Conservation (phyloP, 1,140 invertebrate genomes). For the Brachionus paranguensis region DNA sequence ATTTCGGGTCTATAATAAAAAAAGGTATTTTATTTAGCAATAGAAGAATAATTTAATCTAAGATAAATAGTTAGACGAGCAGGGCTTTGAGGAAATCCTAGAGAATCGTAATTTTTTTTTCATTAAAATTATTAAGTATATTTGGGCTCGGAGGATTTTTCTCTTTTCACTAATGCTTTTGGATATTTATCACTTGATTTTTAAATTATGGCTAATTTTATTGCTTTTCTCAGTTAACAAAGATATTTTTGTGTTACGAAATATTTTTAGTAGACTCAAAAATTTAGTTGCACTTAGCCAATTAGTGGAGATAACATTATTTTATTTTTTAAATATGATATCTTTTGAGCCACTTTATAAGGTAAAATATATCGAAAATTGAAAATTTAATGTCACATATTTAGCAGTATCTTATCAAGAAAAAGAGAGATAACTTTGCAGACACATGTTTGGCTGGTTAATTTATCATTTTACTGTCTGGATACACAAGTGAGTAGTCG, state of each 20-base stretch:
- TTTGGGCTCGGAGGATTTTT: neutral
- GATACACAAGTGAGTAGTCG: no score
- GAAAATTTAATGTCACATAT: neutral
- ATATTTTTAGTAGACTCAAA: neutral
- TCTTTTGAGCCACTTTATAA: neutral
- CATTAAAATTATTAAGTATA: neutral
- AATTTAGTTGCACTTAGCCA: neutral
- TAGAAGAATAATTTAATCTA: neutral
- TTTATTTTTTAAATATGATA: neutral
- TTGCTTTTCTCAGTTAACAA: neutral
- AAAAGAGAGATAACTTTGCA: neutral
- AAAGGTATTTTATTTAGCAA: neutral
- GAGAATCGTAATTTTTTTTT: neutral
- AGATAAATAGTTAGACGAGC: neutral
- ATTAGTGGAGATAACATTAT: neutral
- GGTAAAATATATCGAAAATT: neutral
- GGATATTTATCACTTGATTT: constrained; percentile 23
- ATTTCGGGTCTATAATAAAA: neutral
- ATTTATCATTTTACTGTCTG: neutral
- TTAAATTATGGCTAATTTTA: neutral
- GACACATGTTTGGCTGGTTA: neutral
- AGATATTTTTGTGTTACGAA: neutral
- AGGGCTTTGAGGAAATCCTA: neutral
- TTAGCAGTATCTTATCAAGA: neutral
- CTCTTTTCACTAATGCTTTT: neutral